Evolutionary conservation across 2,113 vertebrate species (phyloP), one percentile per base, ranked within the genome.

Genomic region (Poeciliopsis prolifica): DNA sequence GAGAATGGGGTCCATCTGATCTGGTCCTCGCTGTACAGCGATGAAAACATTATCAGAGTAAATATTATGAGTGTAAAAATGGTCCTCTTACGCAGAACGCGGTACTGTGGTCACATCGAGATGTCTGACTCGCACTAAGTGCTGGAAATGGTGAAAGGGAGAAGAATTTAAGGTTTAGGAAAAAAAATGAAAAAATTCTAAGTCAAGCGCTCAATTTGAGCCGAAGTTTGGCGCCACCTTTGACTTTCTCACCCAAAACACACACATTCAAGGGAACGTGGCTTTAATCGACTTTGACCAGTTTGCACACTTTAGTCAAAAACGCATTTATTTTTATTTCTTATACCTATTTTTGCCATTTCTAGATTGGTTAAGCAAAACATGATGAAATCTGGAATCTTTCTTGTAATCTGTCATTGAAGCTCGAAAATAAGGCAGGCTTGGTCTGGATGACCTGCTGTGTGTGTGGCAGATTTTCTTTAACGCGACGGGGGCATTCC

Each of bases 11-110:
- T 87, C 83, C 77, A 83, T 80, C 78, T 77, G 87, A 88, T 85
- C 84, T 64, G 74, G 51, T 64, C 83, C 81, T 37, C 84, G 81
- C 83, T 78, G 63, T 37, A 61, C 78, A 62, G 79, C 42, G 90
- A 86, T 88, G 89, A 92, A 92, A 91, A 91, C 89, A 92, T 90
- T 85, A 93, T 93, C 92, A 91, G 85, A 90, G 88, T 92, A 83
- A 93, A 92, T 93, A 91, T 94, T 93, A 88, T 89, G 91, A 91
- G 86, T 80, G 79, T 76, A 80, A 60, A 87, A 91, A 87, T 80
- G 74, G 80, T 87, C 69, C 84, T 86, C 81, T 88, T 88, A 80
- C 80, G 83, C 82, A 91, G 84, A 92, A 86, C 75, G 92, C 76
- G 83, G 84, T 89, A 83, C 87, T 91, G 91, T 88, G 90, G 91